These are phyloP conservation scores for Andrena praecox DNA, from an alignment of 2,888 invertebrate species.

Conservation along the genomic window DNA sequence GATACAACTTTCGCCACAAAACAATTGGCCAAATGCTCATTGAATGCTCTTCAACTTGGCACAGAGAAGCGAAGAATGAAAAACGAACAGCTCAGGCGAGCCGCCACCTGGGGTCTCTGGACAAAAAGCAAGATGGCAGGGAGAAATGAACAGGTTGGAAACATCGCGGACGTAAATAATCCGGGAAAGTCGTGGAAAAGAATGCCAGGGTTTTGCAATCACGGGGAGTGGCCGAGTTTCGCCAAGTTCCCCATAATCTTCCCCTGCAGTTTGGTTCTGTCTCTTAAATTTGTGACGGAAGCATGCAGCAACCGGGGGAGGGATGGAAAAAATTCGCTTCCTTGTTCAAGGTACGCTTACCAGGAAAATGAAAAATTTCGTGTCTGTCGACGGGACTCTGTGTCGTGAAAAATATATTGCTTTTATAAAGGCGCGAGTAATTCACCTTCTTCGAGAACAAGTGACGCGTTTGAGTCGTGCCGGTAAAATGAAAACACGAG, in stretches of 20 bases:
- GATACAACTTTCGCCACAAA: not conserved
- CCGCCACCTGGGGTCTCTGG: conserved; percentile 52
- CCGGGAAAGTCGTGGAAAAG: conserved; percentile 50
- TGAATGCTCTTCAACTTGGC: not conserved
- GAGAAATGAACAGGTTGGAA: conserved; percentile 20
- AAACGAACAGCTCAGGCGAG: conserved; percentile 47
- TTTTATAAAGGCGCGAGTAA: conserved; percentile 13
- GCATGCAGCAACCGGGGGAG: conserved; percentile 5
- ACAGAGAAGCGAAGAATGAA: conserved; percentile 18
- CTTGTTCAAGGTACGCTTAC: conserved; percentile 8
- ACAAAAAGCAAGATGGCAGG: conserved; percentile 13
- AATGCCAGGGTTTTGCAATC: conserved; percentile 58
- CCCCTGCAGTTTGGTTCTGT: conserved; percentile 30
- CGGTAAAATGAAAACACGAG: not conserved
- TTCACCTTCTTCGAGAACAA: conserved; percentile 8
- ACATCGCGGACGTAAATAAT: conserved; percentile 62
- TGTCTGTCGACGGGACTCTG: not conserved
- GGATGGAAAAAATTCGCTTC: conserved; percentile 12
- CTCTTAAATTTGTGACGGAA: conserved; percentile 39
- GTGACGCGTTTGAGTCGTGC: not conserved
- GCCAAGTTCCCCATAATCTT: conserved; percentile 55
- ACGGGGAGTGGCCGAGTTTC: conserved; percentile 70
- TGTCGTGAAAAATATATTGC: conserved; percentile 12
- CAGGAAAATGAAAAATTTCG: conserved; percentile 29
- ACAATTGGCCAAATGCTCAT: not conserved